Evolutionary conservation across 2,113 vertebrate genomes (phyloP).

Genomic region (Motacilla tschutschensis): DNA sequence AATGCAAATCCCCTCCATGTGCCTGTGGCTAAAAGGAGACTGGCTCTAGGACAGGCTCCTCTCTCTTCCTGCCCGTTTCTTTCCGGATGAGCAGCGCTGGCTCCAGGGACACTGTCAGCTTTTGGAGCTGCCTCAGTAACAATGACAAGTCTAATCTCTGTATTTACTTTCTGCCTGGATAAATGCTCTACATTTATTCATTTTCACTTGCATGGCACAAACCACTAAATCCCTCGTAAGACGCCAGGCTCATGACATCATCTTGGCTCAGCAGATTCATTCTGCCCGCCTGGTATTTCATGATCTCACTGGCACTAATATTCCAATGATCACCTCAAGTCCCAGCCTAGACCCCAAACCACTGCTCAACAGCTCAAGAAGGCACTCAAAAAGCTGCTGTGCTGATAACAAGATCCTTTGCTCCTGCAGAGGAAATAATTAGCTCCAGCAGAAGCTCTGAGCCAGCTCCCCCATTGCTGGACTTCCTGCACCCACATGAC

Average conservation of each 20-base stretch:
- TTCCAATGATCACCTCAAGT: neutral
- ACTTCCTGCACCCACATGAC: neutral
- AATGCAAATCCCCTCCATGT: conserved; percentile 45
- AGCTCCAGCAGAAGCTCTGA: neutral
- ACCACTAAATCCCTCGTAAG: conserved; percentile 47
- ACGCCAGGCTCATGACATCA: conserved; percentile 47
- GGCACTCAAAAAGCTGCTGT: neutral
- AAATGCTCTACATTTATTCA: conserved; percentile 1
- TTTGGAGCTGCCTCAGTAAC: conserved; percentile 45
- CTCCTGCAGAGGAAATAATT: neutral
- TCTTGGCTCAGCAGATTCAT: conserved; percentile 40
- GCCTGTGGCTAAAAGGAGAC: conserved; percentile 42
- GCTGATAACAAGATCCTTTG: neutral
- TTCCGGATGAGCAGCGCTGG: conserved; percentile 48
- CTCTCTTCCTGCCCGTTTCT: conserved; percentile 37
- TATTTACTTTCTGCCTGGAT: conserved; percentile 50
- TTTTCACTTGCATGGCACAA: conserved; percentile 48
- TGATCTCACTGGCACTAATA: neutral
- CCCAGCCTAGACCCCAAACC: neutral
- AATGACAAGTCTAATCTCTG: conserved; percentile 59
- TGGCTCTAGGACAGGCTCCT: conserved; percentile 13
- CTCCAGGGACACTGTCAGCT: conserved; percentile 23
- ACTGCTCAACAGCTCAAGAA: neutral
- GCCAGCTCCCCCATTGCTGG: conserved; percentile 14
- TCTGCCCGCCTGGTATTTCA: neutral